phyloP scores from a whole-genome alignment of 2,888 invertebrate species.

The Nesidiocoris tenuis region DNA sequence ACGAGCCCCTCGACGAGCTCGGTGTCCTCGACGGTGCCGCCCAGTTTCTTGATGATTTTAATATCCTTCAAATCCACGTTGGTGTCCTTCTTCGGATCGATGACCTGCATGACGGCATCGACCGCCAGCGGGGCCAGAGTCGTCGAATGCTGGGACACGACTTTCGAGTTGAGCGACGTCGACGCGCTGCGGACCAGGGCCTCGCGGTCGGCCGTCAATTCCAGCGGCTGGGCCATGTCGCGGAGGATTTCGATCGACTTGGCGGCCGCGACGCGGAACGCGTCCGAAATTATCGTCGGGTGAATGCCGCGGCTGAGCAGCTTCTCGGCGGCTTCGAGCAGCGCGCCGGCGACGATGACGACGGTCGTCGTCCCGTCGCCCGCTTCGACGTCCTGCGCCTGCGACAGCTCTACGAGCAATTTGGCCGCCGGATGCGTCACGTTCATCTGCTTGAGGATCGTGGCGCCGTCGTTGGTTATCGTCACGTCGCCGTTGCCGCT shows the following conservation, averaged over 20 bases:
- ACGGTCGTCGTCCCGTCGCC: constrained; percentile 99
- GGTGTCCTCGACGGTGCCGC: constrained; percentile 97
- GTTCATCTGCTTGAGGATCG: constrained; percentile 98
- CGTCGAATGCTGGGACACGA: constrained; percentile 96
- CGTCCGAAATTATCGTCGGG: constrained; percentile 95
- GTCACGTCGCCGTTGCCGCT: constrained; percentile 96
- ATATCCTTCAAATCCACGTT: constrained; percentile 93
- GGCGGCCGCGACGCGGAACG: constrained; percentile 84
- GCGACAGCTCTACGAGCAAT: constrained; percentile 98
- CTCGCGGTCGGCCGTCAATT: constrained; percentile 75
- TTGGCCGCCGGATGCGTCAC: constrained; percentile 98
- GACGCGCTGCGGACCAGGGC: constrained; percentile 92
- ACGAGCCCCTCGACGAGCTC: constrained; percentile 94
- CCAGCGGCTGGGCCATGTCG: constrained; percentile 81
- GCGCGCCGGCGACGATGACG: constrained; percentile 93
- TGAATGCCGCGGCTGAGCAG: constrained; percentile 92
- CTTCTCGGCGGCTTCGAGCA: constrained; percentile 92
- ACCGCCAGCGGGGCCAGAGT: constrained; percentile 95
- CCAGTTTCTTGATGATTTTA: constrained; percentile 93
- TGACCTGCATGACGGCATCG: constrained; percentile 88
- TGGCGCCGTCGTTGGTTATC: constrained; percentile 99
- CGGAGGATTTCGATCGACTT: constrained; percentile 76
- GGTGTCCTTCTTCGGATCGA: constrained; percentile 68
- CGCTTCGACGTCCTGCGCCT: constrained; percentile 98
- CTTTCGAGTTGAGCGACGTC: constrained; percentile 97